Evolutionary conservation across 2,797 vertebrate genomes (phyloP), one percentile per base, ranked within the genome.

Genomic region (Botia almorhae): DNA sequence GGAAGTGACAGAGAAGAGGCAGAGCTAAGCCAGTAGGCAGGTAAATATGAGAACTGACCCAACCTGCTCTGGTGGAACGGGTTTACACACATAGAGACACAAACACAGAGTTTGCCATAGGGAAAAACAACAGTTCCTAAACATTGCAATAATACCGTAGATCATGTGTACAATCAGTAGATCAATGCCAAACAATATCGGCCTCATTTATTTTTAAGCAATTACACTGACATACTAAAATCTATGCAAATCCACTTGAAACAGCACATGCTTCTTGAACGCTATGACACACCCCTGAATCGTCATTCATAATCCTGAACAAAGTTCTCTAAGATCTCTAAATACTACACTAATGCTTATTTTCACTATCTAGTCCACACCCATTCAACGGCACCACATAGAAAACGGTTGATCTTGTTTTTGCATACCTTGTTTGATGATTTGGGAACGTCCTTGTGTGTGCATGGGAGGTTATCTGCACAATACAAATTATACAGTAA

Each of bases 1-100:
- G 92, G 92, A 94, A 93, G 90, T 90, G 80, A 80, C 64, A 81
- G 76, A 58, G 73, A 82, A 77, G 51, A 87, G 91, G 92, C 36
- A 90, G 88, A 70, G 90, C 80, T 78, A 78, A 46, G 46, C 23
- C 72, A 80, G 88, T 78, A 73, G 85, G 89, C 86, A 90, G 86
- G 89, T 93, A 91, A 92, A 93, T 85, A 89, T 60, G 77, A 84
- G 82, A 90, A 91, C 90, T 88, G 88, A 86, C 89, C 88, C 75
- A 91, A 94, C 93, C 92, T 90, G 93, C 88, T 93, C 80, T 78
- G 82, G 63, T 56, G 78, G 76, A 33, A 81, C 68, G 77, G 82
- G 81, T 80, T 56, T 39, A 74, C 19, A 79, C 33, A 65, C 33
- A 36, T 36, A 76, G 69, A 70, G 53, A 26, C 53, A 50, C 76